A percentile compares a stretch with the other conserved stretches of the same genome.
phyloP scores from a whole-genome alignment of 2,888 invertebrate species.

The Hartigia nigra region DNA sequence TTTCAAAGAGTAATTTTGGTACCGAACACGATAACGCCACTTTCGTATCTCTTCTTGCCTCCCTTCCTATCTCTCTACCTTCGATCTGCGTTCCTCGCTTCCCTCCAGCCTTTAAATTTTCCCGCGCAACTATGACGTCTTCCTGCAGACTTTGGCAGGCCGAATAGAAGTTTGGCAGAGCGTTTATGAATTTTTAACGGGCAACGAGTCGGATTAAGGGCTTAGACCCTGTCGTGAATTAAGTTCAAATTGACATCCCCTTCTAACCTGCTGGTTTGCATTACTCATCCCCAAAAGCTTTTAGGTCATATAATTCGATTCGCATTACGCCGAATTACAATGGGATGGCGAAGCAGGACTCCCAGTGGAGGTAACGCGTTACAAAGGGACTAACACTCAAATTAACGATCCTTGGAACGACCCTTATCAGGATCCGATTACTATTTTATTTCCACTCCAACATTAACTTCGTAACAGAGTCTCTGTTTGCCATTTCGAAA shows the following conservation, averaged over 20 bases:
- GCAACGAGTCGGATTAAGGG: constrained; percentile 23
- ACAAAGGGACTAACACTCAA: neutral
- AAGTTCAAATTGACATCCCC: constrained; percentile 21
- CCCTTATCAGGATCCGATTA: neutral
- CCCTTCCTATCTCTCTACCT: neutral
- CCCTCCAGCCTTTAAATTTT: neutral
- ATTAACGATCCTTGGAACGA: neutral
- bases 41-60: neutral
- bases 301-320: constrained; percentile 23
- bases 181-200: constrained; percentile 24
- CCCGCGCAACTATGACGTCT: neutral
- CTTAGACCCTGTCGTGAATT: constrained; percentile 21
- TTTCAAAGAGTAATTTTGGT: neutral
- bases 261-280: constrained; percentile 7
- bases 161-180: constrained; percentile 5
- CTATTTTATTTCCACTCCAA: neutral
- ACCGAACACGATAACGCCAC: neutral
- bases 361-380: neutral
- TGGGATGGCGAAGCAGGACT: neutral
- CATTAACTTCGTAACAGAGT: neutral
- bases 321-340: constrained; percentile 22
- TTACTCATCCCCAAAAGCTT: constrained; percentile 15
- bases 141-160: neutral
- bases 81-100: neutral
- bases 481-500: neutral